Evolutionary conservation across 2,113 vertebrate species (phyloP).

Genomic region (Carassius carassius): DNA sequence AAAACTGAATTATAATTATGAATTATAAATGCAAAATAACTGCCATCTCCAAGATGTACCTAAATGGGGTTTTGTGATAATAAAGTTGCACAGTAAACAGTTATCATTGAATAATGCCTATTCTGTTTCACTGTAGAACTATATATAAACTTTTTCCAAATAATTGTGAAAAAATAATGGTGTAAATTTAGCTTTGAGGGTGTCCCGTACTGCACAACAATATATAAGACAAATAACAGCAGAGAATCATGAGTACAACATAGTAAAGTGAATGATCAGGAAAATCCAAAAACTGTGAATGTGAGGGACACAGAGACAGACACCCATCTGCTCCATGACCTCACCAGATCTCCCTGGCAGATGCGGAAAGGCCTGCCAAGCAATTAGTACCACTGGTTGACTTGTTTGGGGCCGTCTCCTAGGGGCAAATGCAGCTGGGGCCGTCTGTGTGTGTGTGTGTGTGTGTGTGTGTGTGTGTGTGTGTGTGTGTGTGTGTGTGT

Average conservation of each 20-base stretch:
- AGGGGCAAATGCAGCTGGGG: slow-evolving; percentile 74
- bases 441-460: slow-evolving; percentile 40
- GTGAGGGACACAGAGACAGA: slow-evolving; percentile 21
- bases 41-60: not conserved
- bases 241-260: not conserved
- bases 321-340: slow-evolving; percentile 75
- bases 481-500: slow-evolving; percentile 18
- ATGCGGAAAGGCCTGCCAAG: slow-evolving; percentile 74
- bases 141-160: not conserved
- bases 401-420: slow-evolving; percentile 69
- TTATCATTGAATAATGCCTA: not conserved
- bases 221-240: not conserved
- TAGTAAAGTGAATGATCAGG: not conserved
- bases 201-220: not conserved
- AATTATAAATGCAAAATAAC: not conserved
- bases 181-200: not conserved
- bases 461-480: slow-evolving; percentile 34
- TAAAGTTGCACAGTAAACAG: not conserved
- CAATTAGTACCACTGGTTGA: slow-evolving; percentile 76
- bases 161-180: not conserved
- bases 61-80: not conserved
- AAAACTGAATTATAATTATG: not conserved
- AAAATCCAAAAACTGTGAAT: not conserved
- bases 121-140: not conserved
- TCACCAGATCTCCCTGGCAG: slow-evolving; percentile 74